Percentiles rank a stretch among this genome's conserved stretches.
phyloP scores from a whole-genome alignment of 2,797 vertebrate species.

The Acanthurus lineatus region DNA sequence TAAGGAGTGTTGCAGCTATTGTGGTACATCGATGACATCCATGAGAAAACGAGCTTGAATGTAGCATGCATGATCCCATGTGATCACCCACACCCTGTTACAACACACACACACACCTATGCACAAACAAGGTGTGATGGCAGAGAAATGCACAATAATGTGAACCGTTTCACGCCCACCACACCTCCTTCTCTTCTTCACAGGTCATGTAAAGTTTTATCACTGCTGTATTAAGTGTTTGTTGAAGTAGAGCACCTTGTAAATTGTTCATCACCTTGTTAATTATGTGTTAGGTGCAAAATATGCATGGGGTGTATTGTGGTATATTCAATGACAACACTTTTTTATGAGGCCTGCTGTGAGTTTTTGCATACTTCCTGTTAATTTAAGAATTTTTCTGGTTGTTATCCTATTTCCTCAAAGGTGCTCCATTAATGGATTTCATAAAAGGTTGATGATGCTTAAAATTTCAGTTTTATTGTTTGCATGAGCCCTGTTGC shows the following conservation, averaged over 20 bases:
- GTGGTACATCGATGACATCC: background rate
- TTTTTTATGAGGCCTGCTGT: background rate
- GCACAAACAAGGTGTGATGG: slow-evolving; percentile 8
- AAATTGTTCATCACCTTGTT: background rate
- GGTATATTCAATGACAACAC: too few relatives aligned
- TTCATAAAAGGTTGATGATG: slow-evolving; percentile 9
- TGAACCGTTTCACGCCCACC: slow-evolving; percentile 2
- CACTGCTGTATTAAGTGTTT: background rate
- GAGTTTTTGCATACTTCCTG: background rate
- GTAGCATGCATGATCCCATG: background rate
- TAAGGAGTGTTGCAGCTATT: background rate
- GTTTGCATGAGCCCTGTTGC: background rate
- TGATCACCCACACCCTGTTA: background rate
- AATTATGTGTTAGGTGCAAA: background rate
- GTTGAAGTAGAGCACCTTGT: background rate
- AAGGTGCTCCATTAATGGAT: slow-evolving; percentile 2
- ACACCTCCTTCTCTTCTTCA: slow-evolving; percentile 35
- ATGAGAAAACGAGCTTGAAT: slow-evolving; percentile 3
- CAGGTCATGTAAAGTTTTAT: slow-evolving; percentile 34
- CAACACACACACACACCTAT: background rate
- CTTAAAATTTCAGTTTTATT: background rate
- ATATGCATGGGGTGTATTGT: background rate
- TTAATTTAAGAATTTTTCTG: background rate
- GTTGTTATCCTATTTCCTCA: background rate
- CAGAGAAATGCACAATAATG: slow-evolving; percentile 1